Conservation (phyloP, 35 echinoderm and acorn worm species). For the Ptychodera flava region DNA sequence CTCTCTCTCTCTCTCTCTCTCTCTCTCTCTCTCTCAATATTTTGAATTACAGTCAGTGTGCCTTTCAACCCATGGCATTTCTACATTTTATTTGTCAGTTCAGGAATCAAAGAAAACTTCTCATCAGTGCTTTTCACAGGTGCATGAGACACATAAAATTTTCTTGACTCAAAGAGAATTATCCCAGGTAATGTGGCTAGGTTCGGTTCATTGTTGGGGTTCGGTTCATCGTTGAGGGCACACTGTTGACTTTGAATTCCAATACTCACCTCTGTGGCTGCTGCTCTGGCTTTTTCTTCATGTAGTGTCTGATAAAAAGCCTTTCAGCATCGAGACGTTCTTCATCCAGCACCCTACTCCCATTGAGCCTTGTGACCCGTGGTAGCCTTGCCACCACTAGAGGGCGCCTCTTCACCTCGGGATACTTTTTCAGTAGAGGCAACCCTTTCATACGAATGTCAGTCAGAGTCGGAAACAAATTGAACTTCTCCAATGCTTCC, state of each 20-base stretch:
- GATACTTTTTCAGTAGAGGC: constrained; percentile 10
- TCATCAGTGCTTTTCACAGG: too few species aligned
- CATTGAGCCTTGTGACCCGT: constrained; percentile 31
- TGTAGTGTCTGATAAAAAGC: constrained; percentile 34
- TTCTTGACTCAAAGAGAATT: too few species aligned
- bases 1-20: background rate
- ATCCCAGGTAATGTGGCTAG: too few species aligned
- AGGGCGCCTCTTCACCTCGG: constrained; percentile 17
- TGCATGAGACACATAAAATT: too few species aligned
- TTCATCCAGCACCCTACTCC: constrained; percentile 32
- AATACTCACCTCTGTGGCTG: constrained; percentile 26
- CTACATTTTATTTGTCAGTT: too few species aligned
- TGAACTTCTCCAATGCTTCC: constrained; percentile 41
- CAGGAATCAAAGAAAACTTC: too few species aligned
- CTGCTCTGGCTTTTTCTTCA: background rate
- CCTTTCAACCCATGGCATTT: too few species aligned
- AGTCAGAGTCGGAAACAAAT: constrained; percentile 28
- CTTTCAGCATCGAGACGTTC: constrained; percentile 36
- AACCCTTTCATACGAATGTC: constrained; percentile 27
- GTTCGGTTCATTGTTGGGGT: too few species aligned
- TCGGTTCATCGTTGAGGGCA: too few species aligned
- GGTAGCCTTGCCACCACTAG: constrained; percentile 30
- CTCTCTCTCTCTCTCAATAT: background rate
- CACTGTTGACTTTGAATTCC: background rate
- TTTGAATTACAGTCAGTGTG: too few species aligned